These are phyloP conservation scores for Sarcophaga caerulescens DNA, from an alignment of 2,888 invertebrate genomes.

Conservation along the genomic window DNA sequence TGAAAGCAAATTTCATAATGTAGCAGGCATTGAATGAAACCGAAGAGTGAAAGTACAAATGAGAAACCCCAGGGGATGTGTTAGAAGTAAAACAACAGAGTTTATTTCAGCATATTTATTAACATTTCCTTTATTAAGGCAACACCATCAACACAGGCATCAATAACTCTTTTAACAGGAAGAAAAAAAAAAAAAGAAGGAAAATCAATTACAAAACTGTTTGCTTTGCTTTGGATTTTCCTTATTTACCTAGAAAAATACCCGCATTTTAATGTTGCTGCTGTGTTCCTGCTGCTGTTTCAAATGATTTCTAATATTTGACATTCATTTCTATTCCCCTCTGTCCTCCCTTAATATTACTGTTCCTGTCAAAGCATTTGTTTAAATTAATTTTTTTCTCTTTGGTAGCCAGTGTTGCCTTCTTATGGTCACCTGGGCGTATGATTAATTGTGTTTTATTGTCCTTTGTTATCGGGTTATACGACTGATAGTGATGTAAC, in stretches of 20 bases:
- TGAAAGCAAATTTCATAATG: not conserved
- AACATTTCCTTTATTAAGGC: not conserved
- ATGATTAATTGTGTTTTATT: constrained; percentile 57
- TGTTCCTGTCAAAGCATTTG: not conserved
- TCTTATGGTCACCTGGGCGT: constrained; percentile 44
- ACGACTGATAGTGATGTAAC: constrained; percentile 36
- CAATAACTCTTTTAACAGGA: not conserved
- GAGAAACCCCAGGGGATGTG: not conserved
- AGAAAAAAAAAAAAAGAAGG: not conserved
- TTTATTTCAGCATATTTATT: not conserved
- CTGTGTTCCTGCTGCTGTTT: too few relatives aligned
- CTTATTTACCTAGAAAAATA: not conserved
- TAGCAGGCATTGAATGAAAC: not conserved
- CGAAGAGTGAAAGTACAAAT: not conserved
- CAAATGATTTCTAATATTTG: constrained; percentile 16
- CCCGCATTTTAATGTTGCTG: not conserved
- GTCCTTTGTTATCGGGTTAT: not conserved
- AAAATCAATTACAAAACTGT: constrained; percentile 5
- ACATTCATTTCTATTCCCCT: not conserved
- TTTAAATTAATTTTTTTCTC: not conserved
- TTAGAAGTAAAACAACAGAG: not conserved
- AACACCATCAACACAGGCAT: too few relatives aligned
- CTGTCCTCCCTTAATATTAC: not conserved
- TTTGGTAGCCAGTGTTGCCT: not conserved
- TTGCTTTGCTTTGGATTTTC: not conserved